These are phyloP conservation scores for Irena cyanogastra DNA, from an alignment of 2,113 vertebrate genomes.

Conservation along the genomic window DNA sequence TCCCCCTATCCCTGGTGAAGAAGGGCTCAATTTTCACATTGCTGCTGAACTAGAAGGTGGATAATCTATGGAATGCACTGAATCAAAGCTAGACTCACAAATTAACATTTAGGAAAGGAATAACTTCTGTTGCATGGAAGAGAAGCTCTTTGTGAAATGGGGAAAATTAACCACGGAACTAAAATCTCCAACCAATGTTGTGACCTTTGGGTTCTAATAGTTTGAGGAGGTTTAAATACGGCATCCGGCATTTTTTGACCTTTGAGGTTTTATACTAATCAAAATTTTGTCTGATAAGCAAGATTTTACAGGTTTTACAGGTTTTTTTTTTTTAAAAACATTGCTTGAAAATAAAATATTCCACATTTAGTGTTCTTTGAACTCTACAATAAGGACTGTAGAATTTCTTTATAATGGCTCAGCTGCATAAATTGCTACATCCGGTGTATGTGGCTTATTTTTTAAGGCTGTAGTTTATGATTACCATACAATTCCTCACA, in stretches of 20 bases:
- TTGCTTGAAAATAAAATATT: neutral
- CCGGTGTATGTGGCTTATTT: neutral
- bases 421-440: neutral
- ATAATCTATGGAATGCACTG: neutral
- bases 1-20: neutral
- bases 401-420: neutral
- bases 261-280: conserved; percentile 15
- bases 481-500: neutral
- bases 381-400: neutral
- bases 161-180: neutral
- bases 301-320: neutral
- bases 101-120: conserved; percentile 54
- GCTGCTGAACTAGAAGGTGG: neutral
- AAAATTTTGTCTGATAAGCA: neutral
- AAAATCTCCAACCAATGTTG: neutral
- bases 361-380: neutral
- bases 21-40: neutral
- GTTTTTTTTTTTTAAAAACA: neutral
- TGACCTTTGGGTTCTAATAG: conserved; percentile 51
- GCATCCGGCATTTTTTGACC: conserved; percentile 28
- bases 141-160: conserved; percentile 13
- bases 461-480: neutral
- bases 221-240: conserved; percentile 22
- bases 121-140: neutral
- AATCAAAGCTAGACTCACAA: neutral